These are phyloP conservation scores for Tachuris rubrigastra DNA, from an alignment of 2,113 vertebrate species.

Conservation along the genomic window DNA sequence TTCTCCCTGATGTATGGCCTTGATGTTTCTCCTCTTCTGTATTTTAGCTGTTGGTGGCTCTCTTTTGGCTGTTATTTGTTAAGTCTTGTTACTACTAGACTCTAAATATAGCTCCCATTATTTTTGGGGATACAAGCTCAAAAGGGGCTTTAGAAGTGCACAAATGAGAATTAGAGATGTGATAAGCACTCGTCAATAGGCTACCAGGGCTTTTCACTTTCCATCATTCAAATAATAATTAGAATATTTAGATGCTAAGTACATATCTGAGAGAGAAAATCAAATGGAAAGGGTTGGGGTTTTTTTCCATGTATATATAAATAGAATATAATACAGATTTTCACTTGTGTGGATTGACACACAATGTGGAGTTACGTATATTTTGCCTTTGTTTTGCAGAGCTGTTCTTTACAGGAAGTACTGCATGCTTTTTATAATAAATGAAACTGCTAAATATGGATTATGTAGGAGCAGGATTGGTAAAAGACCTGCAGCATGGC, in stretches of 20 bases:
- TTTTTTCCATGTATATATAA: neutral
- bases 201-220: slow-evolving; percentile 40
- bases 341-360: slow-evolving; percentile 11
- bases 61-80: slow-evolving; percentile 52
- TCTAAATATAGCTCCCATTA: slow-evolving; percentile 57
- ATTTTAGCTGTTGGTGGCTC: slow-evolving; percentile 12
- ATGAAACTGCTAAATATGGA: slow-evolving; percentile 47
- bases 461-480: slow-evolving; percentile 20
- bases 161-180: slow-evolving; percentile 45
- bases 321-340: slow-evolving; percentile 11
- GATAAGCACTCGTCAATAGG: slow-evolving; percentile 40
- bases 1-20: neutral
- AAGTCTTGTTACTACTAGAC: slow-evolving; percentile 8
- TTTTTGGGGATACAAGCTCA: slow-evolving; percentile 31
- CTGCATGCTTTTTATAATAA: slow-evolving; percentile 35
- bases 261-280: slow-evolving; percentile 24
- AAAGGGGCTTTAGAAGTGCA: slow-evolving; percentile 34
- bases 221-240: slow-evolving; percentile 53
- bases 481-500: neutral
- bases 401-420: slow-evolving; percentile 9
- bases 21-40: neutral
- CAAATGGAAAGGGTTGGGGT: neutral
- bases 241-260: slow-evolving; percentile 60
- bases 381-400: slow-evolving; percentile 32
- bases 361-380: neutral